A percentile compares a stretch with the other conserved stretches of the same genome.
Conservation (phyloP, 2,113 vertebrate species). For the Paradoxurus hermaphroditus region DNA sequence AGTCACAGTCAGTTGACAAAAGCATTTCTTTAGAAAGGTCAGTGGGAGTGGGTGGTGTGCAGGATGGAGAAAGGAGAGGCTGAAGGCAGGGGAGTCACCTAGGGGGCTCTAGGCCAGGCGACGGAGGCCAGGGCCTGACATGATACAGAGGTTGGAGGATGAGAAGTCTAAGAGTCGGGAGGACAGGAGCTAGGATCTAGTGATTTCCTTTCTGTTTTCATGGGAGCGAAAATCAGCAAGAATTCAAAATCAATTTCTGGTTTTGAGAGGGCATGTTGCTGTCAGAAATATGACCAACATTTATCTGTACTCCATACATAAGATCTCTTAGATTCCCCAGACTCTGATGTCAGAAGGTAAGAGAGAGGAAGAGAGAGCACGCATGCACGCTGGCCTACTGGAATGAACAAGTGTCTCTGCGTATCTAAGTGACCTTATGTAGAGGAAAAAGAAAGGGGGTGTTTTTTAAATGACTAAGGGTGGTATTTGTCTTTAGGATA, state of each 20-base stretch:
- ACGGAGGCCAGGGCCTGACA: background rate
- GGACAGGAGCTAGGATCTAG: background rate
- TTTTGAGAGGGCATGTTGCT: background rate
- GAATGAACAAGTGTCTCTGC: background rate
- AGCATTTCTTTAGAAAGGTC: background rate
- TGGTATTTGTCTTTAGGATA: background rate
- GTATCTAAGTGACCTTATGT: background rate
- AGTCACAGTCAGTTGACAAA: background rate
- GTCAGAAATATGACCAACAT: background rate
- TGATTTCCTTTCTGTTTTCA: background rate
- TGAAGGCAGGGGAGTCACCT: background rate
- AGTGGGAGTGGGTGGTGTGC: background rate
- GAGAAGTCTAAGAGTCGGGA: background rate
- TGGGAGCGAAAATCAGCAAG: background rate
- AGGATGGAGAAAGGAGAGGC: background rate
- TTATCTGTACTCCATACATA: background rate
- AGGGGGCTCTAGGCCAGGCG: background rate
- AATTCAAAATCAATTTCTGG: background rate
- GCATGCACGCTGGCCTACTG: background rate
- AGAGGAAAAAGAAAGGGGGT: background rate
- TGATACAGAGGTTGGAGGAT: background rate
- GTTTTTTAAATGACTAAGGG: background rate
- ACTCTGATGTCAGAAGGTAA: background rate
- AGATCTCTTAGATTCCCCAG: background rate
- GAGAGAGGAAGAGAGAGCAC: background rate